A percentile compares a stretch with the other conserved stretches of the same genome.
Conservation (phyloP, 2,888 invertebrate genomes). For the Melieria picta region DNA sequence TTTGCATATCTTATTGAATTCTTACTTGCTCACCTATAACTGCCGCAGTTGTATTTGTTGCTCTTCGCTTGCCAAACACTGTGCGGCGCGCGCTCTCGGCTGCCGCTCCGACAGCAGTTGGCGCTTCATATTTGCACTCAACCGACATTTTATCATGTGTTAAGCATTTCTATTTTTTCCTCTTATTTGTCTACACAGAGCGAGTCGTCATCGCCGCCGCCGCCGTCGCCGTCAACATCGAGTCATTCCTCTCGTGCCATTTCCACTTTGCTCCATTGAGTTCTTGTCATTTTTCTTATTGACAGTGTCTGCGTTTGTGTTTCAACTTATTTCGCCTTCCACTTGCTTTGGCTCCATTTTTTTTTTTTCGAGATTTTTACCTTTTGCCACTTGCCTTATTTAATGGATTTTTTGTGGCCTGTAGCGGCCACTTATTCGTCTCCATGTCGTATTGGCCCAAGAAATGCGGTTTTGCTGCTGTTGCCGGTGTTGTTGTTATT, state of each 20-base stretch:
- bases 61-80: not conserved
- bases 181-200: no score
- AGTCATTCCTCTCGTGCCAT: conserved; percentile 12
- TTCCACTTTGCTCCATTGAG: conserved; percentile 1
- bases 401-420: no score
- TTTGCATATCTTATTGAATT: conserved; percentile 40
- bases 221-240: not conserved
- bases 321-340: not conserved
- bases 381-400: no score
- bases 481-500: no score
- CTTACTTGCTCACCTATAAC: conserved; percentile 41
- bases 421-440: no score
- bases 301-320: not conserved
- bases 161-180: no score
- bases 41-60: not conserved
- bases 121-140: no score
- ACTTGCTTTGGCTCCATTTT: not conserved
- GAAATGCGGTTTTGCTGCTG: no score
- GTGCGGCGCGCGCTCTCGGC: not conserved
- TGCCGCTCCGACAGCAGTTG: not conserved
- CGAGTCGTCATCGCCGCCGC: not conserved
- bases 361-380: no score
- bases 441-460: no score
- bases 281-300: not conserved
- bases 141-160: no score